Percentiles rank a stretch among this genome's conserved stretches.
Conservation (phyloP, 2,888 invertebrate genomes). For the Tenthredo mesomela region DNA sequence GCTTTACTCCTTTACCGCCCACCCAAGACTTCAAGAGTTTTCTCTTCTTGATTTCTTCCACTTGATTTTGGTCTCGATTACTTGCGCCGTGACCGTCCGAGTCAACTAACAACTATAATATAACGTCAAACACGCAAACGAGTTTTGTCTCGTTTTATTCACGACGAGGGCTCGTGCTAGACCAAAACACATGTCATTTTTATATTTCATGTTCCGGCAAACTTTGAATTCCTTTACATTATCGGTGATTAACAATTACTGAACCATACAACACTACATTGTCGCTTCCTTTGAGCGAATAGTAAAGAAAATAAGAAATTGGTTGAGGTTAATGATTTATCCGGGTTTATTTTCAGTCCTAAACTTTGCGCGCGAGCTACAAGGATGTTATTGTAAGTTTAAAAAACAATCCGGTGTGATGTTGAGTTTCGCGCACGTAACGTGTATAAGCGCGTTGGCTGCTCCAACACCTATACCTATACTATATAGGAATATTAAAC, state of each 20-base stretch:
- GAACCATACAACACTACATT: background rate
- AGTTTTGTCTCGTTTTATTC: background rate
- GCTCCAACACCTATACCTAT: background rate
- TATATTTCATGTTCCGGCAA: background rate
- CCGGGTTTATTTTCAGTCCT: constrained; percentile 12
- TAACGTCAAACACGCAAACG: background rate
- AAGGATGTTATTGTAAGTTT: constrained; percentile 34
- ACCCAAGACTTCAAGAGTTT: constrained; percentile 33
- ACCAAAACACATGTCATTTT: background rate
- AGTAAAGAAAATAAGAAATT: background rate
- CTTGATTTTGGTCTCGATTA: constrained; percentile 38
- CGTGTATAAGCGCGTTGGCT: background rate
- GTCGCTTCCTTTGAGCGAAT: background rate
- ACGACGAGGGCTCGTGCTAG: background rate
- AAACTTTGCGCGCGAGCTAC: background rate
- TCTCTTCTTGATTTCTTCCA: constrained; percentile 8
- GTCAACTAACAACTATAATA: background rate
- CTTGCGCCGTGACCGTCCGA: background rate
- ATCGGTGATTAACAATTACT: background rate
- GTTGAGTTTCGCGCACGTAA: constrained; percentile 26
- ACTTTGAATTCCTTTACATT: background rate
- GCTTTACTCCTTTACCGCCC: constrained; percentile 25
- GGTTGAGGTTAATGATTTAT: background rate
- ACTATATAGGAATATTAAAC: background rate
- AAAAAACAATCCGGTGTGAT: constrained; percentile 10